A percentile compares a stretch with the other conserved stretches of the same genome.
Conservation (phyloP, 2,113 vertebrate species). For the Excalfactoria chinensis region DNA sequence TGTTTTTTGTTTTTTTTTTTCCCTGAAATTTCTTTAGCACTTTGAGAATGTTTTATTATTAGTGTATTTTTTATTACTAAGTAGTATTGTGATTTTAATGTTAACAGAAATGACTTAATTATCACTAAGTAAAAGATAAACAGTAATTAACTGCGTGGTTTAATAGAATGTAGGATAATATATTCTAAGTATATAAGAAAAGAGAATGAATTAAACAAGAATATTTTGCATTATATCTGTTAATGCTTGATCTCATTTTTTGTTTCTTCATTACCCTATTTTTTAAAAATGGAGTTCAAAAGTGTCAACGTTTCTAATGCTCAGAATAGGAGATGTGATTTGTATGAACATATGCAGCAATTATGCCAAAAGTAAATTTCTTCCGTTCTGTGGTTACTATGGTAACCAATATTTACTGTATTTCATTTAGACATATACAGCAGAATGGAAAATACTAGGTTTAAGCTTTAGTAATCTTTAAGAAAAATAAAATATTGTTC, state of each 20-base stretch:
- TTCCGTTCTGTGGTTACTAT: conserved; percentile 67
- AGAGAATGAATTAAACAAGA: conserved; percentile 21
- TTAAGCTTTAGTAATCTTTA: conserved; percentile 46
- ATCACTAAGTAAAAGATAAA: neutral
- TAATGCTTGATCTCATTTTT: conserved; percentile 18
- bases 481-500: conserved; percentile 31
- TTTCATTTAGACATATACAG: conserved; percentile 63
- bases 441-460: conserved; percentile 20
- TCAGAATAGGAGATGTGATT: conserved; percentile 64
- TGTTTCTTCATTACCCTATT: conserved; percentile 43
- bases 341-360: conserved; percentile 69
- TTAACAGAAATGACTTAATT: conserved; percentile 3
- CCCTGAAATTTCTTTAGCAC: neutral
- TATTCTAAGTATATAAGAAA: conserved; percentile 16
- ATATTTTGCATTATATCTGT: neutral
- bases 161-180: conserved; percentile 12
- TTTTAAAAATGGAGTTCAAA: conserved; percentile 49
- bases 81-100: neutral
- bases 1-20: neutral
- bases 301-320: conserved; percentile 44
- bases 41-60: neutral
- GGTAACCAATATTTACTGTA: conserved; percentile 64
- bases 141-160: conserved; percentile 9
- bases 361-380: conserved; percentile 72
- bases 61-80: conserved; percentile 15